A percentile compares a stretch with the other conserved stretches of the same genome.
These are phyloP conservation scores for Alsophila aescularia DNA, from an alignment of 2,888 invertebrate species.

Conservation along the genomic window DNA sequence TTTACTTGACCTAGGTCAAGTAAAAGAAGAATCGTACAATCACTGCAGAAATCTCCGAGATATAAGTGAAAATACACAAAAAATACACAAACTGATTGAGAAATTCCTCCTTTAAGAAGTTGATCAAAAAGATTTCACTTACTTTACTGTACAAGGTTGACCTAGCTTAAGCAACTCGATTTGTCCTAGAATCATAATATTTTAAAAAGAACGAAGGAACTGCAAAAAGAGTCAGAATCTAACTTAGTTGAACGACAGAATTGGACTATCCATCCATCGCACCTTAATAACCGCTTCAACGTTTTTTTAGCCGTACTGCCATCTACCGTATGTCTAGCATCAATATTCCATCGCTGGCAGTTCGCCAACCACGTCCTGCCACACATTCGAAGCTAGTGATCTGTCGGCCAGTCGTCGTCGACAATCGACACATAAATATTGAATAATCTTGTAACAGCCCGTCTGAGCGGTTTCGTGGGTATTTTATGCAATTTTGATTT, in stretches of 20 bases:
- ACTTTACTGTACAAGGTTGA: too few relatives aligned
- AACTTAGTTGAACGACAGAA: constrained; percentile 4
- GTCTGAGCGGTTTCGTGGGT: constrained; percentile 30
- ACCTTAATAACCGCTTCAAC: constrained; percentile 24
- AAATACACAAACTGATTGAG: too few relatives aligned
- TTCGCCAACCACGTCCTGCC: constrained; percentile 65
- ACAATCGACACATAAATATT: constrained; percentile 69
- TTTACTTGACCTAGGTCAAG: too few relatives aligned
- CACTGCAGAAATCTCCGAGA: too few relatives aligned
- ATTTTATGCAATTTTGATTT: constrained; percentile 38
- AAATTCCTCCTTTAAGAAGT: too few relatives aligned
- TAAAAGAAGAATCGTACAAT: too few relatives aligned
- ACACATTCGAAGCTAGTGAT: constrained; percentile 58
- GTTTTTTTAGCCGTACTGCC: constrained; percentile 33
- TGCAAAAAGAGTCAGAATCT: background rate
- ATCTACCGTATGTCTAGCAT: constrained; percentile 33
- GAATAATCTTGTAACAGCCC: constrained; percentile 48
- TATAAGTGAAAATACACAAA: too few relatives aligned
- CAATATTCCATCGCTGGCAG: constrained; percentile 63
- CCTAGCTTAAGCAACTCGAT: too few relatives aligned
- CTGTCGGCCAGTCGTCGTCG: constrained; percentile 62
- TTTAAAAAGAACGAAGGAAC: background rate
- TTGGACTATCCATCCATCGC: constrained; percentile 4
- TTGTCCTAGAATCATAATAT: too few relatives aligned
- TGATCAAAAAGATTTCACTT: too few relatives aligned